phyloP scores from a whole-genome alignment of 2,888 invertebrate genomes.

The Idaea aversata region DNA sequence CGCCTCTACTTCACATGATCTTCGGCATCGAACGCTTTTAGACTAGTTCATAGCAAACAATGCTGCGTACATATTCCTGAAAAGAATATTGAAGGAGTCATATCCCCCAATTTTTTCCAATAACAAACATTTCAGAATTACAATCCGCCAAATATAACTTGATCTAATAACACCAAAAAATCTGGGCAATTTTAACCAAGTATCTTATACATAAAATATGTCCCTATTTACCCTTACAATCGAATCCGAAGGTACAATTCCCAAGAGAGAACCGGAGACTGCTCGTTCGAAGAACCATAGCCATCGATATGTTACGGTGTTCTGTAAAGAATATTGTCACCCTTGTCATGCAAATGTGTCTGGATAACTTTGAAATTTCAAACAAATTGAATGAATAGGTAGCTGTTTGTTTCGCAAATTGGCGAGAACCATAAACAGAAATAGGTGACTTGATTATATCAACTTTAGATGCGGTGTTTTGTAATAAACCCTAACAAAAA shows the following conservation, averaged over 20 bases:
- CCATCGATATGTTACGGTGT: slow-evolving; percentile 38
- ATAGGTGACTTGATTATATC: not conserved
- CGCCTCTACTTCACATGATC: too few relatives aligned
- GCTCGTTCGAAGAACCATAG: slow-evolving; percentile 12
- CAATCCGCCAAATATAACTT: not conserved
- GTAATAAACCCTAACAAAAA: not conserved
- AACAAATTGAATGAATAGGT: not conserved
- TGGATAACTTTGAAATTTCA: not conserved
- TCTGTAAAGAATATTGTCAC: slow-evolving; percentile 27
- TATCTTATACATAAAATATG: not conserved
- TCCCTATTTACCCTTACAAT: slow-evolving; percentile 17
- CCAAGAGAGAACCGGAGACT: slow-evolving; percentile 29
- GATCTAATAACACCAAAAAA: not conserved
- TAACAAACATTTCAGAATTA: not conserved
- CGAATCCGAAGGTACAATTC: slow-evolving; percentile 38
- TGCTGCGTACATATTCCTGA: too few relatives aligned
- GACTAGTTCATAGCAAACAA: too few relatives aligned
- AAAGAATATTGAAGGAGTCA: too few relatives aligned
- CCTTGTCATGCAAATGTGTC: slow-evolving; percentile 1
- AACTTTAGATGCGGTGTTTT: not conserved
- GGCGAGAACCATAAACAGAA: not conserved
- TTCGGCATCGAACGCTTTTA: too few relatives aligned
- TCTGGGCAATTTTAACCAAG: not conserved
- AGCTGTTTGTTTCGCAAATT: not conserved
- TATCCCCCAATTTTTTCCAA: not conserved